A percentile compares a stretch with the other conserved stretches of the same genome.
Conservation (phyloP, 1,140 invertebrate genomes). For the Drosophila mauritiana region DNA sequence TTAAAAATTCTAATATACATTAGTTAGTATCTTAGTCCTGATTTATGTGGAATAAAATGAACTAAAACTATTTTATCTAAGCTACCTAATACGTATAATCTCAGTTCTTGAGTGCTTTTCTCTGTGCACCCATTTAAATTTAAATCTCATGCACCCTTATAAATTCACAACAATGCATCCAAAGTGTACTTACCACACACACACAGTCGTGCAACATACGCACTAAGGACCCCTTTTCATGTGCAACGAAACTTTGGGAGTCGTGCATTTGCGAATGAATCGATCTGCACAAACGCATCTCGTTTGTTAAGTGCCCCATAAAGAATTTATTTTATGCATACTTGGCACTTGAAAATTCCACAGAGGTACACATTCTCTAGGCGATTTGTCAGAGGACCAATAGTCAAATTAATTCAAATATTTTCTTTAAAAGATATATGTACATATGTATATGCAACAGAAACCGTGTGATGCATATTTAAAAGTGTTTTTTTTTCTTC, state of each 20-base stretch:
- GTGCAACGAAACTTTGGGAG: conserved; percentile 4
- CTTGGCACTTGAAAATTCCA: conserved; percentile 12
- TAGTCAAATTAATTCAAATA: no score
- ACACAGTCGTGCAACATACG: not conserved
- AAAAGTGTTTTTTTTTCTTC: not conserved
- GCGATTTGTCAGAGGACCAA: not conserved
- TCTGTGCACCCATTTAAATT: conserved; percentile 16
- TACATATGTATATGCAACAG: no score
- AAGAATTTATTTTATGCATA: conserved; percentile 56
- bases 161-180: conserved; percentile 18
- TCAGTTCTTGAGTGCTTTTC: not conserved
- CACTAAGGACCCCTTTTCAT: not conserved
- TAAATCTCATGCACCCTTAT: conserved; percentile 3
- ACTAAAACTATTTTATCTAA: no score
- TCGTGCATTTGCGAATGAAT: conserved; percentile 50
- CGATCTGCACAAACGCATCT: conserved; percentile 49
- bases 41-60: no score
- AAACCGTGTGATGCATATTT: not conserved
- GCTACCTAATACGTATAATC: not conserved
- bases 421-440: no score
- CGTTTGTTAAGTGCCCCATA: conserved; percentile 40
- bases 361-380: not conserved
- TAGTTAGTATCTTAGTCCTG: no score
- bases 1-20: no score
- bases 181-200: conserved; percentile 38